A percentile compares a stretch with the other conserved stretches of the same genome.
Evolutionary conservation across 1,140 invertebrate genomes (phyloP).

Genomic region (Caenorhabditis latens): DNA sequence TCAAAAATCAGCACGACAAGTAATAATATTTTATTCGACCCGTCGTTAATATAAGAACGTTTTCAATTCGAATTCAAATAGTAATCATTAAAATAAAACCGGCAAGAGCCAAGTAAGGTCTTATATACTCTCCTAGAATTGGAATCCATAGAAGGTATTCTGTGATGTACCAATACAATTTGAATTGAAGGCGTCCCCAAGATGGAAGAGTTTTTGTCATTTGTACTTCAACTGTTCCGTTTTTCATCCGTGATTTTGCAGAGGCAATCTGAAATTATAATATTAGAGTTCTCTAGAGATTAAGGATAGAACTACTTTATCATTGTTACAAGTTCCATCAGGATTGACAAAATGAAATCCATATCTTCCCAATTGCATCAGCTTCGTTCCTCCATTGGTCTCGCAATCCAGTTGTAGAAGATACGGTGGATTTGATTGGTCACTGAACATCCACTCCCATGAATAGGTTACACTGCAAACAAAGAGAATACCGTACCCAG

Average conservation of each 20-base stretch:
- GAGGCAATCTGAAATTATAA: conserved; percentile 6
- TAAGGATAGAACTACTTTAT: conserved; percentile 4
- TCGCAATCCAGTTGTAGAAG: conserved; percentile 76
- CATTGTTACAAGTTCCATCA: conserved; percentile 74
- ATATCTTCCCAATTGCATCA: conserved; percentile 75
- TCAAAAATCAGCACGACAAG: neutral
- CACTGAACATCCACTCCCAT: conserved; percentile 78
- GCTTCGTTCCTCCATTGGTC: conserved; percentile 75
- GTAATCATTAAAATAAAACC: conserved; percentile 77
- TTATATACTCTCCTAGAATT: conserved; percentile 70
- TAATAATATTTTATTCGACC: neutral
- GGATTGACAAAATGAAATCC: conserved; percentile 75
- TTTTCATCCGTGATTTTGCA: conserved; percentile 45
- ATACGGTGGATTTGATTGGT: conserved; percentile 72
- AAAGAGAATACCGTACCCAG: neutral
- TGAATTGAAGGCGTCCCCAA: conserved; percentile 76
- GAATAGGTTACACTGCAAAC: conserved; percentile 72
- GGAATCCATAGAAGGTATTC: conserved; percentile 71
- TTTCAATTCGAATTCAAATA: conserved; percentile 63
- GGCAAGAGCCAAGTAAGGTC: conserved; percentile 74
- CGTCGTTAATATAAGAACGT: neutral
- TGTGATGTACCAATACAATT: conserved; percentile 74
- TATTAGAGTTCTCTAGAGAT: neutral
- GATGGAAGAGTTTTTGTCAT: conserved; percentile 64
- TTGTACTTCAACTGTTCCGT: conserved; percentile 52